These are phyloP conservation scores for Halichoeres trimaculatus DNA, from an alignment of 2,113 vertebrate genomes.

Conservation along the genomic window DNA sequence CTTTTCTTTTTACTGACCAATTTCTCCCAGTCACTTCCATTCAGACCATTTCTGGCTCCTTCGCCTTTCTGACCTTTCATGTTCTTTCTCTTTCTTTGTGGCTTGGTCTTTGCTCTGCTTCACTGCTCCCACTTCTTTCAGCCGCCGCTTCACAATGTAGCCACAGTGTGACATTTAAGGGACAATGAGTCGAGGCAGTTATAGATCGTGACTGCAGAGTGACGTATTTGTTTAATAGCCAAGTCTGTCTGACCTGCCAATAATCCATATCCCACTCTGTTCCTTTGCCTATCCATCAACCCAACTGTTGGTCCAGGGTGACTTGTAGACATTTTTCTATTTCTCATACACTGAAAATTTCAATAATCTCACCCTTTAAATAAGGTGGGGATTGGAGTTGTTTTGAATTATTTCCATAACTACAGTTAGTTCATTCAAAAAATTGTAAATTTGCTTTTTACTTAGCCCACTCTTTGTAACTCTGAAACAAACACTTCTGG, in stretches of 20 bases:
- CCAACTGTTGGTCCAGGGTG: not conserved
- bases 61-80: conserved; percentile 64
- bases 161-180: conserved; percentile 72
- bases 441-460: not conserved
- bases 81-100: conserved; percentile 22
- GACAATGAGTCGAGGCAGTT: conserved; percentile 63
- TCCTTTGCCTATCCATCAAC: conserved; percentile 19
- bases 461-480: not conserved
- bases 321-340: not conserved
- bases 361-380: too few relatives aligned
- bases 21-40: conserved; percentile 48
- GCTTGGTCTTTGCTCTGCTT: conserved; percentile 41
- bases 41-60: conserved; percentile 43
- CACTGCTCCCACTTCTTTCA: conserved; percentile 52
- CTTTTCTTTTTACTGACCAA: conserved; percentile 46
- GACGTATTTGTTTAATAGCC: conserved; percentile 50
- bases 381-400: too few relatives aligned
- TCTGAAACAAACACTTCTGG: not conserved
- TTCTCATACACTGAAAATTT: not conserved
- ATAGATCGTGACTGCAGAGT: conserved; percentile 57
- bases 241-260: conserved; percentile 24
- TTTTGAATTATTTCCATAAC: too few relatives aligned
- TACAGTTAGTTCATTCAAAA: too few relatives aligned
- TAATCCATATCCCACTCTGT: conserved; percentile 43
- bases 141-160: conserved; percentile 48